Percentiles rank a stretch among this genome's conserved stretches.
Evolutionary conservation across 2,797 vertebrate genomes (phyloP).

Genomic region (Scyliorhinus canicula): DNA sequence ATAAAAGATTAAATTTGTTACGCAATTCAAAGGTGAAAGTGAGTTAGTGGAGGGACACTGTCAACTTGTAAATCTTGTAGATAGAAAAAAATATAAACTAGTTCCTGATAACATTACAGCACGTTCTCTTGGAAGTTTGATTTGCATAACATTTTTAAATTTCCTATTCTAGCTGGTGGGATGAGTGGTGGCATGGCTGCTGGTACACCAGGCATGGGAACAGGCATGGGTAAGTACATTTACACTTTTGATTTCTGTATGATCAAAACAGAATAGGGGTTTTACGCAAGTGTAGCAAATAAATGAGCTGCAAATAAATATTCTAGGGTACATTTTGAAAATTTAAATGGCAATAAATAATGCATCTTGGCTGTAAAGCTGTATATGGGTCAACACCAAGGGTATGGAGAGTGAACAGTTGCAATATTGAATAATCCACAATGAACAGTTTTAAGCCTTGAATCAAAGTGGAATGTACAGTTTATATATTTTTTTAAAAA

Average conservation of each 20-base stretch:
- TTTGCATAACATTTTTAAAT: constrained; percentile 23
- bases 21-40: not conserved
- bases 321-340: not conserved
- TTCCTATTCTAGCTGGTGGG: not conserved
- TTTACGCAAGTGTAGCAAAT: not conserved
- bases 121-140: not conserved
- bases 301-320: not conserved
- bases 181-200: constrained; percentile 30
- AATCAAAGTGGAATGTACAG: not conserved
- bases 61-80: not conserved
- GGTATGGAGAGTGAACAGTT: not conserved
- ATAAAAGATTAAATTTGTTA: not conserved
- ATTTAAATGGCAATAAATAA: not conserved
- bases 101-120: not conserved
- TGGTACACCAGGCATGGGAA: constrained; percentile 36
- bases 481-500: too few relatives aligned
- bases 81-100: not conserved
- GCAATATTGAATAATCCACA: not conserved
- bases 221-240: constrained; percentile 29
- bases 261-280: too few relatives aligned
- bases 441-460: not conserved
- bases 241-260: too few relatives aligned
- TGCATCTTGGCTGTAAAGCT: not conserved
- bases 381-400: not conserved
- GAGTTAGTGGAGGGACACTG: too few relatives aligned